These are phyloP conservation scores for Disparrhopalites patrizii DNA, from an alignment of 2,888 invertebrate genomes.

Conservation along the genomic window DNA sequence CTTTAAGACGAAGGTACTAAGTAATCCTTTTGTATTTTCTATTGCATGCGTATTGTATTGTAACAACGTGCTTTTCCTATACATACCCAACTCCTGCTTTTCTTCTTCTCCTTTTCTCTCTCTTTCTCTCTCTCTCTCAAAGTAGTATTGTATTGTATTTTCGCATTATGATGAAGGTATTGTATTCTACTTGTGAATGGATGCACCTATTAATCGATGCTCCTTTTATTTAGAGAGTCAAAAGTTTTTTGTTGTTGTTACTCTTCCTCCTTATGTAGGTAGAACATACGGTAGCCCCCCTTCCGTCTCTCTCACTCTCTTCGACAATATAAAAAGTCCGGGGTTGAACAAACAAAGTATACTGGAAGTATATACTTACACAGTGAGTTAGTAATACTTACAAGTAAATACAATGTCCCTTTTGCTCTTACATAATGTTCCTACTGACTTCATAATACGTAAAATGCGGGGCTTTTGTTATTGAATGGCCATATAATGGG, in stretches of 20 bases:
- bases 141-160: constrained; percentile 26
- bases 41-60: constrained; percentile 25
- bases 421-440: no score
- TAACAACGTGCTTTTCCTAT: constrained; percentile 16
- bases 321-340: not conserved
- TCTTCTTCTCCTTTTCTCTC: constrained; percentile 15
- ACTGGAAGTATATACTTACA: no score
- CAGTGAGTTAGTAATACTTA: no score
- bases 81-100: constrained; percentile 12
- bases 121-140: constrained; percentile 12
- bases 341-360: no score
- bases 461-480: no score
- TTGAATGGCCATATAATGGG: no score
- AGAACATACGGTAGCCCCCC: not conserved
- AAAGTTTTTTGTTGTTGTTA: constrained; percentile 13
- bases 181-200: constrained; percentile 20
- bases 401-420: no score
- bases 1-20: constrained; percentile 14
- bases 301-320: not conserved
- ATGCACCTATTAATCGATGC: constrained; percentile 26
- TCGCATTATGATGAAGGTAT: constrained; percentile 24
- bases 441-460: no score
- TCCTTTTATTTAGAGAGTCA: constrained; percentile 27
- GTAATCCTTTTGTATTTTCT: constrained; percentile 21
- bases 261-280: not conserved